Evolutionary conservation across 2,888 invertebrate species (phyloP), one percentile per base, ranked within the genome.

Genomic region (Tenthredo distinguenda): DNA sequence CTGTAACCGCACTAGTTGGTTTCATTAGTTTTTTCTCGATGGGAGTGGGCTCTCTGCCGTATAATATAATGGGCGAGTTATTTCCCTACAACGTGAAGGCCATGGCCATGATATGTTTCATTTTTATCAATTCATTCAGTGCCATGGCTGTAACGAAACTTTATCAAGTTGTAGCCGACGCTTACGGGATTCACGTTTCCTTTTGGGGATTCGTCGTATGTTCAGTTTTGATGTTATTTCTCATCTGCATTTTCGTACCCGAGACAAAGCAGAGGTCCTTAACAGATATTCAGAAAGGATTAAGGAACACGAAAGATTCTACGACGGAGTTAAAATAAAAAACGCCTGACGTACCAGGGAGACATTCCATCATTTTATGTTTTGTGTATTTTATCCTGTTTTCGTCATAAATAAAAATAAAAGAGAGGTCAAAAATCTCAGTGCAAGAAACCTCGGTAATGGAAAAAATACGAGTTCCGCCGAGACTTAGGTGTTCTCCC

Each of bases 201-300:
- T 93, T 93, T 87, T 86, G 89, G 9, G 87, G 92, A 43, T 93
- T 91, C 87, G 87, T 88, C 0, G 43, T 88, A 9, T 88, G 86
- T 87, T 1, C 91, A 4, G 4, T 62, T 10, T 1, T 26, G 2
- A 26, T 12, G 62, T 6, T 62, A 26, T 26, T 62, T 5, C 91
- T 91, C 58, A 90, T 87, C 62, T 88, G 89, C 65, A 87, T 86
- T 87, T 58, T 87, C 93, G 9, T 68, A 12, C 91, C 92, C 0
- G 93, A 93, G 88, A 93, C 93, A 7, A 92, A 91, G 87, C 92
- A 91, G 1, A 91, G 91, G 86, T 91, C 92, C 5, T 85, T 93
- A 85, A 92, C 92, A 84, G 90, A 92, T 84, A 93, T 93, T 50
- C 92, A 93, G 87, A 89, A 89, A 85, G 87, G 88, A 82, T 85